These are phyloP conservation scores for Tiphia femorata DNA, from an alignment of 2,888 invertebrate genomes.

Conservation along the genomic window DNA sequence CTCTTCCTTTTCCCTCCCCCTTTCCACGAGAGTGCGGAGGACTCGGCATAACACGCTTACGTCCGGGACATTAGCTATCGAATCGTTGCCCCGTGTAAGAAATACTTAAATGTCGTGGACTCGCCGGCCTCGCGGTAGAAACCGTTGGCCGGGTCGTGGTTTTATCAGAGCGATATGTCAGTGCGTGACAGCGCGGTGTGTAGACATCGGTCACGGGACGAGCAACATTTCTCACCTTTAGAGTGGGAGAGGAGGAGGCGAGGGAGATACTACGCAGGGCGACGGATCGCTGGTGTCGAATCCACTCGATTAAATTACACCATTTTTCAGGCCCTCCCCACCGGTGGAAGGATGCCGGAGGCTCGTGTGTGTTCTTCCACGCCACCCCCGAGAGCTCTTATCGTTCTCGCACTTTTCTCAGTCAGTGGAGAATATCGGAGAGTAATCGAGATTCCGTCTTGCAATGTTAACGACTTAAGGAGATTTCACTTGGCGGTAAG, in stretches of 20 bases:
- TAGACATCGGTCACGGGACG: constrained; percentile 63
- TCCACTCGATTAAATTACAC: constrained; percentile 58
- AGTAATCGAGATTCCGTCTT: too few species aligned
- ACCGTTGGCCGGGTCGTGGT: constrained; percentile 53
- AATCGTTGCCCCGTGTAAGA: constrained; percentile 45
- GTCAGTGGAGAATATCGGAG: too few species aligned
- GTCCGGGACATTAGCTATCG: constrained; percentile 47
- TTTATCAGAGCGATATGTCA: constrained; percentile 67
- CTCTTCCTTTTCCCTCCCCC: not conserved
- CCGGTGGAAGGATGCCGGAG: too few species aligned
- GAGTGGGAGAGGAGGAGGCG: constrained; percentile 43
- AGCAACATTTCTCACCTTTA: constrained; percentile 62
- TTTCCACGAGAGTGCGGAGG: too few species aligned
- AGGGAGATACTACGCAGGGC: too few species aligned
- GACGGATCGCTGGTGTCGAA: too few species aligned
- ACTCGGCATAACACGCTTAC: constrained; percentile 15
- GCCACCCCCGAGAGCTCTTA: too few species aligned
- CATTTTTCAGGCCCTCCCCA: constrained; percentile 46
- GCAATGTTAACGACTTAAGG: too few species aligned
- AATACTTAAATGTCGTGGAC: constrained; percentile 50
- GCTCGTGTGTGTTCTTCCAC: too few species aligned
- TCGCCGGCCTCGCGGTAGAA: constrained; percentile 39
- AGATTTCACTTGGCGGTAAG: too few species aligned
- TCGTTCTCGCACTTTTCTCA: too few species aligned
- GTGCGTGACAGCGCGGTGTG: constrained; percentile 59